Base-by-base conservation (phyloP, 2,797 vertebrate species). In the Novumbra hubbsi region DNA sequence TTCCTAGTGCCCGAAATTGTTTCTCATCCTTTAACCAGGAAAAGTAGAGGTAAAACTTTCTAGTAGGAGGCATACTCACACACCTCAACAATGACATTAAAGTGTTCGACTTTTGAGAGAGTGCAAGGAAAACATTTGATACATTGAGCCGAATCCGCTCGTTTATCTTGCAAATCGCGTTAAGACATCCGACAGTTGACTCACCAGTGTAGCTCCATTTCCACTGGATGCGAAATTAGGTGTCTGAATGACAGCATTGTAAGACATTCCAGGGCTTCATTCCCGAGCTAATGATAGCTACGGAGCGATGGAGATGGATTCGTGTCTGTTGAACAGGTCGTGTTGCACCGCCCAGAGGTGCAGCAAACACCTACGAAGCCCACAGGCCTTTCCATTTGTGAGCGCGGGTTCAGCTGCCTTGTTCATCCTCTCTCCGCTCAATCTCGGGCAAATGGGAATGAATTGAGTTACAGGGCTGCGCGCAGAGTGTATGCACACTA, bases 401-500 rank as follows among this genome's bases (percentile, higher is more conserved):
- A 11, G n/a, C 11, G 9, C 14, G 55, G 21, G 55, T 60, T 60
- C 21, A 14, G 21, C 21, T 14, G 50, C 17, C 50, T 17, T 6
- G 50, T 6, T n/a, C 3, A 2, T 57, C 55, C 1, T 60, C 21
- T 60, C 21, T 60, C 55, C 21, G 24, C 55, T 60, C 12, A 60
- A 73, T 83, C 73, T 45, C 72, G 21, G 41, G 45, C 12, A 28
- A 50, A 49, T 27, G 3, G 66, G 21, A 67, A 21, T 21, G 64
- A 60, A 73, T 72, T 72, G 50, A 75, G 84, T 81, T 87, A 75
- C 81, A 68, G 81, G 74, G 72, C 74, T 28, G 80, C 76, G 71
- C 48, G 16, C 30, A 60, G 63, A 74, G 77, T 84, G 81, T 87
- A 86, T 82, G 79, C 79, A 82, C 75, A 85, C 79, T 79, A 87